Conservation (phyloP, 2,888 invertebrate genomes). For the Melinaea marsaeus region DNA sequence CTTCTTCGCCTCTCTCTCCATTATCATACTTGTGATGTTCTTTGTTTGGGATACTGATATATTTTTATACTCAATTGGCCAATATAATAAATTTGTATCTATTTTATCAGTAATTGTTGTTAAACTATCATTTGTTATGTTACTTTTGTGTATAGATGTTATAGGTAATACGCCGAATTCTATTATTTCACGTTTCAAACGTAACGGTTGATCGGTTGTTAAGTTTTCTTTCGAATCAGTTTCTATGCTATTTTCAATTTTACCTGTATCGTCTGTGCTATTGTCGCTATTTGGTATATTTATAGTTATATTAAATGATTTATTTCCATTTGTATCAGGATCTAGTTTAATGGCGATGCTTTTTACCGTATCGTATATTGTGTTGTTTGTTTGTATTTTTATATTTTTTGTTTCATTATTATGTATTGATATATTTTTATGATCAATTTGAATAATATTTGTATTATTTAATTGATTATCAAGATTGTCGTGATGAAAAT, state of each 20-base stretch:
- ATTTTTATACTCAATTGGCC: constrained; percentile 50
- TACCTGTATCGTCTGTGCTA: constrained; percentile 38
- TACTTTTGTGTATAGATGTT: constrained; percentile 9
- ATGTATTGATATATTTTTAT: constrained; percentile 25
- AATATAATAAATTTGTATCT: constrained; percentile 57
- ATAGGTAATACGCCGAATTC: constrained; percentile 13
- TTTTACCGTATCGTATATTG: constrained; percentile 22
- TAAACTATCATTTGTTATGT: constrained; percentile 39
- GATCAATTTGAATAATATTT: constrained; percentile 34
- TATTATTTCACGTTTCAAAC: constrained; percentile 45
- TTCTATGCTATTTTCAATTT: constrained; percentile 58
- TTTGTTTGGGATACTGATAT: constrained; percentile 34
- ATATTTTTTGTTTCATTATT: constrained; percentile 25
- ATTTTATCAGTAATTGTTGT: constrained; percentile 25
- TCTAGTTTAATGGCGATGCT: constrained; percentile 36
- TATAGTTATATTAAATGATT: constrained; percentile 44
- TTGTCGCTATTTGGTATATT: constrained; percentile 50
- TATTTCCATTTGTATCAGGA: constrained; percentile 37
- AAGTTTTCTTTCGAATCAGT: constrained; percentile 44
- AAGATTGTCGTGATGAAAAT: constrained; percentile 55
- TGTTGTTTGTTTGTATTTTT: constrained; percentile 26
- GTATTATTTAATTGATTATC: constrained; percentile 42
- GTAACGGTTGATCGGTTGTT: constrained; percentile 34
- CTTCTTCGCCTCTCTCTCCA: constrained; percentile 59
- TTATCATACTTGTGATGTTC: constrained; percentile 57